Evolutionary conservation across 2,888 invertebrate species (phyloP).

Genomic region (Thereva unica): DNA sequence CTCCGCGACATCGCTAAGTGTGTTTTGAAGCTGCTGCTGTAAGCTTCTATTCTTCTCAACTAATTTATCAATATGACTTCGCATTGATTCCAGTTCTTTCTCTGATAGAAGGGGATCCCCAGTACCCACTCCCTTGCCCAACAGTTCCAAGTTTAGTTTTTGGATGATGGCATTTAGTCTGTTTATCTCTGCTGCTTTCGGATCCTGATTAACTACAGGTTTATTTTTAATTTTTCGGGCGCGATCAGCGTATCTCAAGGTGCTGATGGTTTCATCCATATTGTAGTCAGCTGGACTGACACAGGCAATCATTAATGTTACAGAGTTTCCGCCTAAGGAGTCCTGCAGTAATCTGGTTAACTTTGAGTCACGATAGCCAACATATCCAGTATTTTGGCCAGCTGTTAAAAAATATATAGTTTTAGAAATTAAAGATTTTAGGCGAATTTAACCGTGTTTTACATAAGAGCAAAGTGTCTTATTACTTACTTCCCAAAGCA

Average conservation of each 20-base stretch:
- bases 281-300: conserved; percentile 90
- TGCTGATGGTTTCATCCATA: conserved; percentile 85
- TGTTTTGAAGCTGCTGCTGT: conserved; percentile 67
- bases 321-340: conserved; percentile 91
- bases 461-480: neutral
- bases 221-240: conserved; percentile 88
- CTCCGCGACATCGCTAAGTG: conserved; percentile 71
- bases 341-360: conserved; percentile 90
- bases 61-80: conserved; percentile 44
- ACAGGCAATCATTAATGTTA: conserved; percentile 94
- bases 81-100: conserved; percentile 18
- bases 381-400: conserved; percentile 64
- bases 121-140: conserved; percentile 47
- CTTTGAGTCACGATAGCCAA: conserved; percentile 91
- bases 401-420: conserved; percentile 43
- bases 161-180: conserved; percentile 74
- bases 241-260: conserved; percentile 85
- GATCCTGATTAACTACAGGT: conserved; percentile 84
- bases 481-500: conserved; percentile 73
- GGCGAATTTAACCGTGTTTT: no score
- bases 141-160: conserved; percentile 68
- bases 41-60: conserved; percentile 68
- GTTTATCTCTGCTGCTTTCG: conserved; percentile 76
- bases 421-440: no score
- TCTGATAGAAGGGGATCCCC: conserved; percentile 37